A percentile compares a stretch with the other conserved stretches of the same genome.
These are phyloP conservation scores for Noctua comes DNA, from an alignment of 2,888 invertebrate genomes.

Conservation along the genomic window DNA sequence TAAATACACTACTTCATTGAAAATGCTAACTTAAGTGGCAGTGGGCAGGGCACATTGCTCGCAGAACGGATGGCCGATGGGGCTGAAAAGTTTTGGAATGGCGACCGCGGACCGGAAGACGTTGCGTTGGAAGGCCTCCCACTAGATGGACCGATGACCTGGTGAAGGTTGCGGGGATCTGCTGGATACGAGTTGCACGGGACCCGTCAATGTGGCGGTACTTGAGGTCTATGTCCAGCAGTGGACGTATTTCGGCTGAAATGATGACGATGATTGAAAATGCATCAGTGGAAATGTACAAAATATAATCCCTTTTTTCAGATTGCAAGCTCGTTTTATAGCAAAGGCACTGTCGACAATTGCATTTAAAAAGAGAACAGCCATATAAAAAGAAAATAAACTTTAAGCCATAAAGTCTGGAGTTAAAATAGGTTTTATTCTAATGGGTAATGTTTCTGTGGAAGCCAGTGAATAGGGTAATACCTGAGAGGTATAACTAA, in stretches of 20 bases:
- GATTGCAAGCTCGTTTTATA: background rate
- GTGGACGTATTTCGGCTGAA: too few relatives aligned
- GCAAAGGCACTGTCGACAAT: slow-evolving; percentile 13
- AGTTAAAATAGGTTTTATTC: slow-evolving; percentile 51
- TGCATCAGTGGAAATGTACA: slow-evolving; percentile 6
- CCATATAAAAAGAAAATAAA: slow-evolving; percentile 43
- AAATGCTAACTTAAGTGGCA: slow-evolving; percentile 1
- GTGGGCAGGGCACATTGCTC: too few relatives aligned
- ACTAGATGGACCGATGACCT: too few relatives aligned
- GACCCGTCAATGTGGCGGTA: too few relatives aligned
- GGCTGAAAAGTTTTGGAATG: too few relatives aligned
- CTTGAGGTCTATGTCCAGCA: too few relatives aligned
- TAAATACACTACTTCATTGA: slow-evolving; percentile 2
- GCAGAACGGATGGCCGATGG: too few relatives aligned
- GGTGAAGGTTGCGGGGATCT: too few relatives aligned
- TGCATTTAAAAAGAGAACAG: slow-evolving; percentile 44
- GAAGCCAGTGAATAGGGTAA: slow-evolving; percentile 36
- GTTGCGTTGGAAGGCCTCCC: too few relatives aligned
- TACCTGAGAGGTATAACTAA: slow-evolving; percentile 11
- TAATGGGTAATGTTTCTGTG: slow-evolving; percentile 51
- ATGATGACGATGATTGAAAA: too few relatives aligned
- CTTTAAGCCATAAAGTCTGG: slow-evolving; percentile 46
- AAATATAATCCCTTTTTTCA: background rate
- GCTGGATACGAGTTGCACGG: too few relatives aligned
- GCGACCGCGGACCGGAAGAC: too few relatives aligned